These are phyloP conservation scores for Mesitornis unicolor DNA, from an alignment of 2,113 vertebrate genomes.

Conservation along the genomic window DNA sequence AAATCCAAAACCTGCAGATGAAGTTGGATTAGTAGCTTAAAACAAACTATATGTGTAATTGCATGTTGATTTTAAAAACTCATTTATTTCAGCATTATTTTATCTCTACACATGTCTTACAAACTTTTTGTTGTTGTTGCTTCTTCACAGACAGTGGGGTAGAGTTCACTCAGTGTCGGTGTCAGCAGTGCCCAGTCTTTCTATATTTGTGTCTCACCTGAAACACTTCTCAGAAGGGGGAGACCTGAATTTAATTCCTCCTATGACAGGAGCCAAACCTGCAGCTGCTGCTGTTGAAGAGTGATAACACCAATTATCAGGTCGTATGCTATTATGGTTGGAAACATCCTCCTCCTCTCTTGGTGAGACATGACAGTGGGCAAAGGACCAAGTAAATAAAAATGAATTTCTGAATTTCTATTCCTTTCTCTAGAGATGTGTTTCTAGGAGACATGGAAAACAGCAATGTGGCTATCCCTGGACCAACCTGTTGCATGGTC, in stretches of 20 bases:
- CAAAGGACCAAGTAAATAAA: background rate
- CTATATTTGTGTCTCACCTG: background rate
- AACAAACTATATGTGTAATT: background rate
- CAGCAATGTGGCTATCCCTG: background rate
- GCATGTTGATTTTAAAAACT: background rate
- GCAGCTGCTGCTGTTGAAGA: background rate
- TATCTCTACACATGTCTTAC: accelerated
- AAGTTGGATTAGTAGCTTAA: background rate
- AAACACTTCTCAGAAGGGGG: background rate
- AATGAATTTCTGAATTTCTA: background rate
- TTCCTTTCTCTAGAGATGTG: background rate
- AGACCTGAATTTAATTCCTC: background rate
- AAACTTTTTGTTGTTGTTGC: no score
- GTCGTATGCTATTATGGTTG: background rate
- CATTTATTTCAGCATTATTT: background rate
- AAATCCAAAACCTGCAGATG: background rate
- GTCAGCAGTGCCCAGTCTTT: background rate
- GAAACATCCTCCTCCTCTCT: background rate
- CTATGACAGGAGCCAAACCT: background rate
- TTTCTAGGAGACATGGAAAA: background rate
- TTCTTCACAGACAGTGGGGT: background rate
- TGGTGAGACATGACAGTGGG: background rate
- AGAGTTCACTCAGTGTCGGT: background rate
- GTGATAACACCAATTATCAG: background rate
- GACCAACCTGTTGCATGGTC: background rate